Base-by-base conservation (phyloP, 2,888 invertebrate genomes). In the Pemphredon lugubris region DNA sequence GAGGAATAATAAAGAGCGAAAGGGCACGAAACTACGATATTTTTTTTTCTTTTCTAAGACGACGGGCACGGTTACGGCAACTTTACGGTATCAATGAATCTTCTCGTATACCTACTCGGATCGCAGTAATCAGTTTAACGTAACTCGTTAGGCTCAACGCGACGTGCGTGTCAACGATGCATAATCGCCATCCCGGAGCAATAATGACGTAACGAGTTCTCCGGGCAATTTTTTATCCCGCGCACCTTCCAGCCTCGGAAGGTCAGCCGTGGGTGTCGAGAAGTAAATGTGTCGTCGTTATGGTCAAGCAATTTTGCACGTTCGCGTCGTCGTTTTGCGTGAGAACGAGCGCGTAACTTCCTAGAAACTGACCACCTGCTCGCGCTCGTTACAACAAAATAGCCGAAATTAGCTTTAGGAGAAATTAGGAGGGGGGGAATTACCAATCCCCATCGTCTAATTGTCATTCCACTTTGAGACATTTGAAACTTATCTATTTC, bases 251-350 rank as follows among this genome's bases (percentile, higher is more conserved):
- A 55, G 32, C 21, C 18, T 20, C 23, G 64, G 70, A 79, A 78
- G 78, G 78, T 82, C 80, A 75, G 55, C 76, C 73, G 82, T 78
- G 82, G 77, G 79, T 69, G 73, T 64, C 61, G 61, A 61, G 45
- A 75, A 60, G 57, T 65, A 61, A 53, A 48, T 63, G 65, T 64
- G 57, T 68, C 59, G 51, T 64, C 30, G 37, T 68, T 68, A 44
- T 50, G 63, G 71, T 61, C 42, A 57, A 60, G 59, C 60, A 42
- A 58, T 79, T 79, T 69, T 75, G 47, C 77, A 58, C 69, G 32
- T 66, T 63, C 69, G 53, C 59, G 47, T 34, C 63, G 53, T 14
- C 65, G 23, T 51, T 64, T 34, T 40, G 40, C 21, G 23, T 53
- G 55, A 51, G 57, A 60, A 60, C 16, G 13, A 13, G 21, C 23